Conservation (phyloP, 2,888 invertebrate species). For the Chironomus riparius region DNA sequence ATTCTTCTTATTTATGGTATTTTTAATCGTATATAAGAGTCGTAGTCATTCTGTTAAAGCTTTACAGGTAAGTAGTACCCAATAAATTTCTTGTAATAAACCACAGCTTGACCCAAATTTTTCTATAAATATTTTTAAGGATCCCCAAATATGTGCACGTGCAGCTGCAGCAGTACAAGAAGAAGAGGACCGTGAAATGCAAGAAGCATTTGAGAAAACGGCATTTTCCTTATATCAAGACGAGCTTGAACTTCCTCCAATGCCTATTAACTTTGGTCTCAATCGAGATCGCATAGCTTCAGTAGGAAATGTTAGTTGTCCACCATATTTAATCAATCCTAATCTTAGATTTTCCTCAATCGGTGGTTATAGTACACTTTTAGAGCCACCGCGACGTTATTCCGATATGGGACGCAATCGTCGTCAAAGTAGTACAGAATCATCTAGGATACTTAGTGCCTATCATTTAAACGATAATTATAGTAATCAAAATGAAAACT, state of each 20-base stretch:
- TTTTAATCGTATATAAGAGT: conserved; percentile 84
- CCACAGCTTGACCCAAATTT: conserved; percentile 28
- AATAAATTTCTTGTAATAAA: background rate
- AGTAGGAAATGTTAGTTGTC: conserved; percentile 51
- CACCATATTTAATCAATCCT: conserved; percentile 42
- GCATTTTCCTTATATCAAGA: conserved; percentile 45
- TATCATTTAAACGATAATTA: conserved; percentile 40
- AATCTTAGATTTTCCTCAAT: conserved; percentile 46
- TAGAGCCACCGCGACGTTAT: conserved; percentile 58
- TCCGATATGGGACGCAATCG: conserved; percentile 43
- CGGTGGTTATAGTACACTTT: conserved; percentile 60
- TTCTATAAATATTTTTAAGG: conserved; percentile 37
- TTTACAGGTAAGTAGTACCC: conserved; percentile 43
- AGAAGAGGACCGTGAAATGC: conserved; percentile 64
- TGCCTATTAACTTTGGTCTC: conserved; percentile 36
- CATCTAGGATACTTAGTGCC: conserved; percentile 41
- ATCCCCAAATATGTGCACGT: conserved; percentile 70
- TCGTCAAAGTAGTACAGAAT: conserved; percentile 51
- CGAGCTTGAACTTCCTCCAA: conserved; percentile 43
- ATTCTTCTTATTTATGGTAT: conserved; percentile 84
- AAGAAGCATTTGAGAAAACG: conserved; percentile 63
- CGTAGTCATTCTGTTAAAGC: conserved; percentile 65
- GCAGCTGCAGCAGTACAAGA: conserved; percentile 68
- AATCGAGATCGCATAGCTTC: conserved; percentile 50
- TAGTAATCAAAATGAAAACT: conserved; percentile 43